Conservation (phyloP, 2,797 vertebrate species). For the Dryobates pubescens region DNA sequence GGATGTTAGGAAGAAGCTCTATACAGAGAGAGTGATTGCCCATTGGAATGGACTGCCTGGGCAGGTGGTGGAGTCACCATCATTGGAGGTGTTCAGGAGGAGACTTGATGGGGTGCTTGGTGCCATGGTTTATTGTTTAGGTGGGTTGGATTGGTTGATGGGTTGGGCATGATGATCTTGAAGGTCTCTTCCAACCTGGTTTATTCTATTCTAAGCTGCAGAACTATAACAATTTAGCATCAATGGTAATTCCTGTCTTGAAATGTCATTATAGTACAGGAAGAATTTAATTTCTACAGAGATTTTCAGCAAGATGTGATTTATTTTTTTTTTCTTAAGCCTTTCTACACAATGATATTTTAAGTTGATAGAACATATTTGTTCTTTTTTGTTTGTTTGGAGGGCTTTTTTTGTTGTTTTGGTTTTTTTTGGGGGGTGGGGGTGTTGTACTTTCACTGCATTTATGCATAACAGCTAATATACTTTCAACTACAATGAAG, state of each 20-base stretch:
- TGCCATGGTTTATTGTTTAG: too few species aligned
- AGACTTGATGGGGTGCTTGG: too few species aligned
- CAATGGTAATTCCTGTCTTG: not conserved
- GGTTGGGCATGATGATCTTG: too few species aligned
- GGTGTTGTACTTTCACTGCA: not conserved
- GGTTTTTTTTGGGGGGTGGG: not conserved
- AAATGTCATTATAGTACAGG: not conserved
- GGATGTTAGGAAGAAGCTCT: too few species aligned
- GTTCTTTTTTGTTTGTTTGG: not conserved
- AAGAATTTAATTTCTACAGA: slow-evolving; percentile 42
- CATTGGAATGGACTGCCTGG: too few species aligned
- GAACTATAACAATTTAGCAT: slow-evolving; percentile 58
- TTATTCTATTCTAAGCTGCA: too few species aligned
- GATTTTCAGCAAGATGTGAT: not conserved
- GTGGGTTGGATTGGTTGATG: too few species aligned
- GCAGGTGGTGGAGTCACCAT: too few species aligned
- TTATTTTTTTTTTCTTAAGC: not conserved
- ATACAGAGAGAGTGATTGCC: too few species aligned
- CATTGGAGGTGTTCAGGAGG: too few species aligned
- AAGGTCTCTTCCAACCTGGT: too few species aligned
- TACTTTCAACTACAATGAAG: not conserved
- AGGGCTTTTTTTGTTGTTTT: too few species aligned
- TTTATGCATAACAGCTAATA: not conserved
- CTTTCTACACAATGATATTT: not conserved
- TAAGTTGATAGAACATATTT: slow-evolving; percentile 46